phyloP scores from a whole-genome alignment of 2,113 vertebrate species.

The Hirundichthys speculiger region DNA sequence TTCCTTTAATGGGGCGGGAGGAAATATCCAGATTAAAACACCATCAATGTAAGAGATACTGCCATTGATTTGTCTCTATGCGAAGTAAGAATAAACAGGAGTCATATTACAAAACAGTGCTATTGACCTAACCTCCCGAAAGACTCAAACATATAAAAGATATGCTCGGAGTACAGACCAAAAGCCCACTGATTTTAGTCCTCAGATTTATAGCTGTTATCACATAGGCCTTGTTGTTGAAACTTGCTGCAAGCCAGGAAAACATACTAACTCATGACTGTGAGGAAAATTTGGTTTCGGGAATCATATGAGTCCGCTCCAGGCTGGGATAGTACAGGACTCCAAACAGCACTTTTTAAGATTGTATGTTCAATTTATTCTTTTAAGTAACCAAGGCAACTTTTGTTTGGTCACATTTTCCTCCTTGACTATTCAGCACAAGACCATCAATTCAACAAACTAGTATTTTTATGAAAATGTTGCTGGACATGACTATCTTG shows the following conservation, averaged over 20 bases:
- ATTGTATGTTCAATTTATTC: slow-evolving; percentile 25
- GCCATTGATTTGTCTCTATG: slow-evolving; percentile 59
- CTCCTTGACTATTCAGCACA: neutral
- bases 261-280: slow-evolving; percentile 77
- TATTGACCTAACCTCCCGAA: slow-evolving; percentile 1
- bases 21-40: slow-evolving; percentile 69
- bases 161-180: neutral
- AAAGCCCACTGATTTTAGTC: slow-evolving; percentile 2
- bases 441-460: neutral
- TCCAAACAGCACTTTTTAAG: slow-evolving; percentile 35
- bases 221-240: slow-evolving; percentile 46
- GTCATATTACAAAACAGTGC: slow-evolving; percentile 16
- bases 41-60: slow-evolving; percentile 62
- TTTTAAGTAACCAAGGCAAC: slow-evolving; percentile 2
- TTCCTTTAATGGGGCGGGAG: slow-evolving; percentile 44
- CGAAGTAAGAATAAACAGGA: slow-evolving; percentile 28
- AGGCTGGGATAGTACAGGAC: slow-evolving; percentile 47
- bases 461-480: neutral
- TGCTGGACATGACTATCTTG: neutral
- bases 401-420: slow-evolving; percentile 28
- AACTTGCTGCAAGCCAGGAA: slow-evolving; percentile 53
- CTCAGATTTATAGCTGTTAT: slow-evolving; percentile 41
- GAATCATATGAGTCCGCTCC: slow-evolving; percentile 77
- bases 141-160: neutral
- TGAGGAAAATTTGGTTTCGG: slow-evolving; percentile 52